phyloP scores from a whole-genome alignment of 1,140 invertebrate genomes.

The Asbolus verrucosus region DNA sequence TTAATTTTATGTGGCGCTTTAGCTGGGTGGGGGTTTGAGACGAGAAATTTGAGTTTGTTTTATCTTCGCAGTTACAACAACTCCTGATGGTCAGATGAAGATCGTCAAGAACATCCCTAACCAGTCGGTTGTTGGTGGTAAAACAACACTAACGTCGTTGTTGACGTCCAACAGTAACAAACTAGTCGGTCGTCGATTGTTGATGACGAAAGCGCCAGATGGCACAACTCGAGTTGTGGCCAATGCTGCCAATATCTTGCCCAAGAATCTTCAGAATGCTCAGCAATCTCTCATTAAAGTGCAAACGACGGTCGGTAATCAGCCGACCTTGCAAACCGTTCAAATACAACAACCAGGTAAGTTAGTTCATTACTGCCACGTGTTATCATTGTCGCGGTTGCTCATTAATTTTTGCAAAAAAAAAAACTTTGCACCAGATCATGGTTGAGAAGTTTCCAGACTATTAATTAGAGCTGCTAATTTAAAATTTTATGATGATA shows the following conservation, averaged over 20 bases:
- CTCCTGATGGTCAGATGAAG: constrained; percentile 71
- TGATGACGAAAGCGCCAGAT: constrained; percentile 85
- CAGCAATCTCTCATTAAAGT: constrained; percentile 61
- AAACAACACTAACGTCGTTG: constrained; percentile 77
- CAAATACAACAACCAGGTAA: constrained; percentile 58
- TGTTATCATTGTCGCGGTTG: too few species aligned
- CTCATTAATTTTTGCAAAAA: too few species aligned
- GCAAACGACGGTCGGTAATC: constrained; percentile 55
- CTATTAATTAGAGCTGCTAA: too few species aligned
- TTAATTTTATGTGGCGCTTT: constrained; percentile 14
- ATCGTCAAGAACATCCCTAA: constrained; percentile 72
- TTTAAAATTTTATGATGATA: too few species aligned
- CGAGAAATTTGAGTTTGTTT: neutral
- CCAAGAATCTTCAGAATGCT: constrained; percentile 63
- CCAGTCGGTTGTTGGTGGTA: constrained; percentile 70
- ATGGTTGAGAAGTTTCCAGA: too few species aligned
- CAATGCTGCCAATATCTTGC: constrained; percentile 69
- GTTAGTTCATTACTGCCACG: too few species aligned
- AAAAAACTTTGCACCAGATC: too few species aligned
- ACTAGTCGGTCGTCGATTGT: constrained; percentile 77
- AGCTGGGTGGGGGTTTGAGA: constrained; percentile 17
- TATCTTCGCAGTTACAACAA: constrained; percentile 42
- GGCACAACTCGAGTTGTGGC: constrained; percentile 81
- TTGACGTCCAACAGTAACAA: constrained; percentile 75
- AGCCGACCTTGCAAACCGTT: constrained; percentile 52